Base-by-base conservation (phyloP, 2,113 vertebrate genomes). In the Trichechus manatus region DNA sequence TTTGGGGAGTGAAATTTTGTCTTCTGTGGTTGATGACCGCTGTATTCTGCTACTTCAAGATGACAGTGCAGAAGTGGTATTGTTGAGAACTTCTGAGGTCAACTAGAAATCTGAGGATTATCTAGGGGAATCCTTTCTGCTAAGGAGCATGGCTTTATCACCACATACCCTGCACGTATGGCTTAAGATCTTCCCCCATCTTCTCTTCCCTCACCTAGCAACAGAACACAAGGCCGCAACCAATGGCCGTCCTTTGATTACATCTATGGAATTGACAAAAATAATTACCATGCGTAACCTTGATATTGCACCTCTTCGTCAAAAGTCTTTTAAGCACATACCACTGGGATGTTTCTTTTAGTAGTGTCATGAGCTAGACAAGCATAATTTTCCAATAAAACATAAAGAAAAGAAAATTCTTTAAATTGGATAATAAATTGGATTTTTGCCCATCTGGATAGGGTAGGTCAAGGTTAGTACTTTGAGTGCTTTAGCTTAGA, bases 351-450 rank as follows among this genome's bases (percentile, higher is more conserved):
- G 14, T 89, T 95, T 86, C 78, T 91, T 91, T 86, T 17, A 80
- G 75, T 79, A 77, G 11, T 81, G 13, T 22, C 79, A 22, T 74
- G 75, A 96, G 87, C 31, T 61, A 39, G 90, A 87, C 53, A 88
- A 78, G 77, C 29, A 95, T 96, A 78, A 95, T 97, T 97, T 95
- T 59, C 44, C 92, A 87, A 63, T 93, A 61, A 87, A 90, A 81
- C n/a, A 22, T 72, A 89, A 92, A 84, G 80, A 92, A 91, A 98
- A 89, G 78, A 77, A 94, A 89, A 64, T 79, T 97, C 47, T 93
- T 96, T 93, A 91, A 94, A 96, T 93, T 96, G 92, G 36, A 94
- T 96, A 95, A 93, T 85, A 96, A 96, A 96, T 97, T 95, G 96
- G 94, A 97, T 93, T 97, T 97, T 95, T 97, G 77, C 88, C 87